Evolutionary conservation across 2,113 vertebrate species (phyloP).

Genomic region (Labeo rohita): DNA sequence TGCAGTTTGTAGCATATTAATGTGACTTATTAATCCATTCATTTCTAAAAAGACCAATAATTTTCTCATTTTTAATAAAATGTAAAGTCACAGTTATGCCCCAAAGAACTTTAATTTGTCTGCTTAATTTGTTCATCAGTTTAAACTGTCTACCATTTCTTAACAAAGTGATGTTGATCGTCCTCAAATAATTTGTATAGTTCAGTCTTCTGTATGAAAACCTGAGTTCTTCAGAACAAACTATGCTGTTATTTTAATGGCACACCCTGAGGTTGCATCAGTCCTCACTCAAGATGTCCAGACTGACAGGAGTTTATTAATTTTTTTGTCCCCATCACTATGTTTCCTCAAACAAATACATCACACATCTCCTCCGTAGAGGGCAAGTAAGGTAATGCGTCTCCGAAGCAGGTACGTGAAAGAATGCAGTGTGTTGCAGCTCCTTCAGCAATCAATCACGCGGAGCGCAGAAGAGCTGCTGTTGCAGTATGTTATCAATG

Average conservation of each 20-base stretch:
- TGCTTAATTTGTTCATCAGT: neutral
- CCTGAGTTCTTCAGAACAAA: conserved; percentile 32
- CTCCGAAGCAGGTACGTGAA: conserved; percentile 45
- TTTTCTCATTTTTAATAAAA: neutral
- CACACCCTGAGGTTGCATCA: conserved; percentile 59
- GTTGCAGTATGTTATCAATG: conserved; percentile 48
- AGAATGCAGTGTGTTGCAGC: conserved; percentile 52
- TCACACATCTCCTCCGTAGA: conserved; percentile 45
- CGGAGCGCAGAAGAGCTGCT: conserved; percentile 26
- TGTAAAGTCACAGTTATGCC: neutral
- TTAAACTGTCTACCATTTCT: neutral
- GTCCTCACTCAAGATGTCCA: conserved; percentile 43
- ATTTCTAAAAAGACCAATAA: neutral
- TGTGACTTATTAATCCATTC: neutral
- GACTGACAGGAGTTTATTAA: conserved; percentile 70
- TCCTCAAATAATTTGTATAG: neutral
- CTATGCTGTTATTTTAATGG: conserved; percentile 53
- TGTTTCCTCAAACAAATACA: conserved; percentile 56
- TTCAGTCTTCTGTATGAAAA: neutral
- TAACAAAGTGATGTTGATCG: neutral
- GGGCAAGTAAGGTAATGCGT: conserved; percentile 64
- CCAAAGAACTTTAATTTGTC: neutral
- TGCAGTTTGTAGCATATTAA: neutral
- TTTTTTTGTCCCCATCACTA: conserved; percentile 52
- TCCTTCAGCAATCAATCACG: conserved; percentile 52